phyloP scores from a whole-genome alignment of 2,797 vertebrate genomes.

The Pantherophis vulpinus region DNA sequence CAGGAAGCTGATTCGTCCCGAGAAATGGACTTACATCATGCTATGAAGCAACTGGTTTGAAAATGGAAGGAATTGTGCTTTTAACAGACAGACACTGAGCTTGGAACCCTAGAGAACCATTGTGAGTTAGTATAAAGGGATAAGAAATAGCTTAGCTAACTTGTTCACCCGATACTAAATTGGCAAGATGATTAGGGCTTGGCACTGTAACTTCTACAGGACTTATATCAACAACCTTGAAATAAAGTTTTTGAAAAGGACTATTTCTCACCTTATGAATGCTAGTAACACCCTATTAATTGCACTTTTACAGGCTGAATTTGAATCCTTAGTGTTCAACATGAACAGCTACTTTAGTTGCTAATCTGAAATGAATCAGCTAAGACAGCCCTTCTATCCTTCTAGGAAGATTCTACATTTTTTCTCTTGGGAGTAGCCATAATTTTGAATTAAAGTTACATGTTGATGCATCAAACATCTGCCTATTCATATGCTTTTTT shows the following conservation, averaged over 20 bases:
- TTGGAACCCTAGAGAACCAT: neutral
- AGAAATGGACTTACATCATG: neutral
- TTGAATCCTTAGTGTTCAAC: neutral
- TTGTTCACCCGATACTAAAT: neutral
- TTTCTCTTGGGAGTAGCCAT: neutral
- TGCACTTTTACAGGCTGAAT: neutral
- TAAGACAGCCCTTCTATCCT: neutral
- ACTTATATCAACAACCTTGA: neutral
- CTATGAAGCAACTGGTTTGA: neutral
- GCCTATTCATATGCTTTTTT: neutral
- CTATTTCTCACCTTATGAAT: neutral
- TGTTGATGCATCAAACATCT: neutral
- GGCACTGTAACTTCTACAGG: neutral
- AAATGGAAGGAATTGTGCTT: neutral
- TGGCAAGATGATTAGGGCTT: neutral
- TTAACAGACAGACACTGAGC: neutral
- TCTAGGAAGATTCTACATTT: neutral
- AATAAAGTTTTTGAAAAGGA: neutral
- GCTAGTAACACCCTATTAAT: neutral
- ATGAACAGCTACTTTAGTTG: neutral
- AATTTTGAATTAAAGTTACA: neutral
- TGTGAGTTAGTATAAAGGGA: neutral
- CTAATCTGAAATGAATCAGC: neutral
- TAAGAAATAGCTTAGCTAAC: neutral
- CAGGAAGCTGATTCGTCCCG: neutral